Conservation (phyloP, 2,888 invertebrate genomes). For the Drosophila colorata region DNA sequence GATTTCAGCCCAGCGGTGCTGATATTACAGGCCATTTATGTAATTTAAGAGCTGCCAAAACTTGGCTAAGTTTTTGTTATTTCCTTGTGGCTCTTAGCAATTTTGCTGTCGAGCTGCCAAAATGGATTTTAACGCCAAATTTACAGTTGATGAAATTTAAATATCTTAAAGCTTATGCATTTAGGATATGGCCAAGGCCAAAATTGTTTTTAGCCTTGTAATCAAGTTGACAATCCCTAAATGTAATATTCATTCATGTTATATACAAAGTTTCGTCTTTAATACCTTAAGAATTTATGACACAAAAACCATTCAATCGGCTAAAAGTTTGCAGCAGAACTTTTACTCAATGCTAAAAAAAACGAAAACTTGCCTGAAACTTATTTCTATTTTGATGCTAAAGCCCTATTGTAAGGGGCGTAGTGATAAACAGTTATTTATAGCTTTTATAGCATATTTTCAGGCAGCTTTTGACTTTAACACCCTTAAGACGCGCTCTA, state of each 20-base stretch:
- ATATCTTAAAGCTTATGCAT: conserved; percentile 4
- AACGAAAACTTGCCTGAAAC: conserved; percentile 13
- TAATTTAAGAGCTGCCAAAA: conserved; percentile 53
- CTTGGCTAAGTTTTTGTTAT: conserved; percentile 36
- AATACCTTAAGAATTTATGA: conserved; percentile 31
- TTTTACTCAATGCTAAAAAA: conserved; percentile 28
- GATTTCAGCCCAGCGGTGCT: conserved; percentile 36
- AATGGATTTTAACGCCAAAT: conserved; percentile 9
- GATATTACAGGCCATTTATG: conserved; percentile 31
- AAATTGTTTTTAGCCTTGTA: background rate
- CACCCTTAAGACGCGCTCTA: conserved; percentile 5
- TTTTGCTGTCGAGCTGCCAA: conserved; percentile 18
- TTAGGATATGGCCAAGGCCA: background rate
- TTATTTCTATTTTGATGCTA: conserved; percentile 19
- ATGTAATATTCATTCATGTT: conserved; percentile 5
- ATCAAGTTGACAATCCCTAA: conserved; percentile 25
- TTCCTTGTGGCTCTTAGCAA: background rate
- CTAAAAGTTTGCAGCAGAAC: conserved; percentile 48
- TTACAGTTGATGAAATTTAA: conserved; percentile 23
- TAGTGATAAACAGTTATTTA: conserved; percentile 10
- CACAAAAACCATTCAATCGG: conserved; percentile 32
- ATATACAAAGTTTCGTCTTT: conserved; percentile 15
- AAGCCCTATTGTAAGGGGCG: background rate
- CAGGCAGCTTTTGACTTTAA: conserved; percentile 7
- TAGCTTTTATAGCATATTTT: conserved; percentile 1